phyloP scores from a whole-genome alignment of 2,797 vertebrate genomes.

The Vultur gryphus region DNA sequence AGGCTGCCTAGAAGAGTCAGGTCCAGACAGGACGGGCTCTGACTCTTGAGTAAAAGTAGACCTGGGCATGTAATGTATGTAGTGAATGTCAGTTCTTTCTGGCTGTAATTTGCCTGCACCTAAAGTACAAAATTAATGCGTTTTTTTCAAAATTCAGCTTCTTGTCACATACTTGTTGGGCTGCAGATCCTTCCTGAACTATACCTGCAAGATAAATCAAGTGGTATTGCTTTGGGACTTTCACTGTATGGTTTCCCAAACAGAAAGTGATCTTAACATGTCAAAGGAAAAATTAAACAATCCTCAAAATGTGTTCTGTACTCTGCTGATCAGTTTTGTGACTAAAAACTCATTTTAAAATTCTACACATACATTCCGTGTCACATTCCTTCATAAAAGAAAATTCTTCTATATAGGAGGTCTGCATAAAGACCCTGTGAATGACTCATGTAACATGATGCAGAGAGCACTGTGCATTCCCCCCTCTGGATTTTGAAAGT shows the following conservation, averaged over 20 bases:
- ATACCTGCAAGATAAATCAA: not conserved
- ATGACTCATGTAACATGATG: rapidly evolving
- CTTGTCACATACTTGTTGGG: not conserved
- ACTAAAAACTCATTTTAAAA: not conserved
- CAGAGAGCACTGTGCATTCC: not conserved
- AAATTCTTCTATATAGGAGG: not conserved
- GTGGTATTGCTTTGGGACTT: not conserved
- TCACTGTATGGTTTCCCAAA: not conserved
- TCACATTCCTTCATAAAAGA: not conserved
- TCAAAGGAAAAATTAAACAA: not conserved
- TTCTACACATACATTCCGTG: not conserved
- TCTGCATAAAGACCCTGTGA: not conserved
- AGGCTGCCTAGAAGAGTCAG: not conserved
- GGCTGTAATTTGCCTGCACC: not conserved
- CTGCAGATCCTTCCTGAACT: not conserved
- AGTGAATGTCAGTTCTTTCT: not conserved
- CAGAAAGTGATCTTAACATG: not conserved
- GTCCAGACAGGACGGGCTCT: not conserved
- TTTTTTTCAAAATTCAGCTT: not conserved
- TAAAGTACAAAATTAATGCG: not conserved
- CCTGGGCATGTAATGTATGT: not conserved
- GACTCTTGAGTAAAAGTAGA: not conserved
- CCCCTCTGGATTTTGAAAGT: not conserved
- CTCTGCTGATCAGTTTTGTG: not conserved
- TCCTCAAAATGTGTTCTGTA: not conserved